Evolutionary conservation across 2,888 invertebrate genomes (phyloP), one percentile per base, ranked within the genome.

Genomic region (Plebejus argus): DNA sequence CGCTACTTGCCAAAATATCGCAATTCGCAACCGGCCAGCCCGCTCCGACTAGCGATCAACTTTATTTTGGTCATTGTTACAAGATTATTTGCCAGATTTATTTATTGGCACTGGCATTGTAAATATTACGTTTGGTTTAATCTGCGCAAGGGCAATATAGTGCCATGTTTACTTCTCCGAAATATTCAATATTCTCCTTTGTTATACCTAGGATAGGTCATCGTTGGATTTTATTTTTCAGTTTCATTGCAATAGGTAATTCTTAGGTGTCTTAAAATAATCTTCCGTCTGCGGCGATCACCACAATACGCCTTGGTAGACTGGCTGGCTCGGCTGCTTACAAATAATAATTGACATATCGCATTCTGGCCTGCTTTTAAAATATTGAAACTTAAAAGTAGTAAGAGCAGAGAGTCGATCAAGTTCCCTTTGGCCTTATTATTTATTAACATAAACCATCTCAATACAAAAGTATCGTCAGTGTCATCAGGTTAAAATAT

Each of bases 1-100:
- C 82, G 86, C 89, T 87, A 88, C 89, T 90, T 92, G 93, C 93
- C 93, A 94, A 94, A 93, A 93, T 93, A 92, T 90, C 90, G 87
- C 88, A 86, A 87, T 91, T 90, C 90, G 87, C 88, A 86, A 87
- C 87, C 85, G 85, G 89, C 89, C 88, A 86, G 86, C 87, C 85
- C 85, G 89, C 89, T 89, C 87, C 85, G 23, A 53, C 53, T 28
- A 88, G 85, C 88, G 85, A 90, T 90, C 90, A 88, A 91, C 87
- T 90, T 92, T 92, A 93, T 93, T 93, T 92, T 90, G 89, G 90
- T 90, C 87, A 91, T 91, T 91, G 88, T 89, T 88, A 82, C 82
- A 81, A 80, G 81, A 79, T 80, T 84, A 82, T 82, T 82, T 83
- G 83, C 81, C 79, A 78, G 70, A 75, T 74, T 80, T 79, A 77